Conservation (phyloP, 1,140 invertebrate genomes). For the Polypedilum pembai region DNA sequence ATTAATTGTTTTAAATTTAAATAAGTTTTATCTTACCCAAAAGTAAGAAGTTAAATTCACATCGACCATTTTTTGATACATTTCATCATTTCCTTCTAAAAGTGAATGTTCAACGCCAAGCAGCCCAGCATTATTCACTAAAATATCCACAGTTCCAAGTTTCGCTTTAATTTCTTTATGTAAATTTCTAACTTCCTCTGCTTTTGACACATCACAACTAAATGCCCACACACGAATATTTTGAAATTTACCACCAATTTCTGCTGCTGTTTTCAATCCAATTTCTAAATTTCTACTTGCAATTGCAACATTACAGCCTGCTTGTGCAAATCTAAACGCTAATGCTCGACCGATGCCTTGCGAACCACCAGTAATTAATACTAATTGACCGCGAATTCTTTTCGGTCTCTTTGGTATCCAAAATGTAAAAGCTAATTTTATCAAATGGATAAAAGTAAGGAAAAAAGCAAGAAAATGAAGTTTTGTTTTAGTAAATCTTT, state of each 20-base stretch:
- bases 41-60: constrained; percentile 42
- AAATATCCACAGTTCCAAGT: constrained; percentile 41
- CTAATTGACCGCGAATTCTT: neutral
- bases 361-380: constrained; percentile 37
- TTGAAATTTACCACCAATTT: constrained; percentile 33
- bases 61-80: constrained; percentile 40
- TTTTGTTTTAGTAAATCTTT: no score
- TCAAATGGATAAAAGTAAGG: no score
- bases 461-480: no score
- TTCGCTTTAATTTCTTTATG: constrained; percentile 38
- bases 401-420: neutral
- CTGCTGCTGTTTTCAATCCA: constrained; percentile 39
- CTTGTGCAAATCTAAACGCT: constrained; percentile 37
- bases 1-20: no score
- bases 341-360: constrained; percentile 42
- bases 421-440: no score
- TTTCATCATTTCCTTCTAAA: constrained; percentile 37
- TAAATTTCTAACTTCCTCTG: constrained; percentile 50
- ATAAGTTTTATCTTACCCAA: constrained; percentile 36
- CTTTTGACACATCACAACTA: constrained; percentile 58
- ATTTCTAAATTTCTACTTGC: constrained; percentile 42
- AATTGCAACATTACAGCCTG: constrained; percentile 41
- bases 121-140: constrained; percentile 42
- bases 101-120: constrained; percentile 40
- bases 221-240: constrained; percentile 38